Evolutionary conservation across 2,888 invertebrate genomes (phyloP).

Genomic region (Strigamia transsilvanica): DNA sequence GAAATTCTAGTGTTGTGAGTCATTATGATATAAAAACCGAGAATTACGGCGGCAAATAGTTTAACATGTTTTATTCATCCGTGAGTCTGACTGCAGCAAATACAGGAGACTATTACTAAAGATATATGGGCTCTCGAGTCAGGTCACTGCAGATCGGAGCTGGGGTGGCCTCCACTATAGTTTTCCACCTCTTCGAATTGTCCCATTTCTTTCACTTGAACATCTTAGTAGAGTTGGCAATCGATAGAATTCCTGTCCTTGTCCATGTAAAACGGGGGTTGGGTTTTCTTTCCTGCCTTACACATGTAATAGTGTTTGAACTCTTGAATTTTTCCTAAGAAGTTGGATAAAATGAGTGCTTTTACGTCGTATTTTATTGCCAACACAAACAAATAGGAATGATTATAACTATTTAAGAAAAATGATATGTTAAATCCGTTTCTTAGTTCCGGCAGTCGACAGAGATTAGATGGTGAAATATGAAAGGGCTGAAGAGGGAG

Average conservation of each 20-base stretch:
- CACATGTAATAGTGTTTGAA: neutral
- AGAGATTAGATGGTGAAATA: neutral
- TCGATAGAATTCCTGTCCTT: conserved; percentile 25
- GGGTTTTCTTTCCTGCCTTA: neutral
- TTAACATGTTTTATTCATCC: no score
- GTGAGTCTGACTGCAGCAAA: no score
- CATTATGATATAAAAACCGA: no score
- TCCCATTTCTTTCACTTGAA: conserved; percentile 21
- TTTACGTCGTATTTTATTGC: no score
- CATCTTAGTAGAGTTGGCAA: conserved; percentile 20
- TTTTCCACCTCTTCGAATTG: conserved; percentile 25
- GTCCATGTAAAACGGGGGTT: conserved; percentile 12
- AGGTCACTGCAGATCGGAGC: conserved; percentile 21
- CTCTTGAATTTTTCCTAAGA: neutral
- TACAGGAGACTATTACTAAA: no score
- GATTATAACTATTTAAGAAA: no score
- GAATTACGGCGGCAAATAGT: no score
- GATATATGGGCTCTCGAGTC: neutral
- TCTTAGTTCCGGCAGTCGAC: neutral
- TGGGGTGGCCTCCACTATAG: conserved; percentile 9
- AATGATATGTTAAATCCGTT: no score
- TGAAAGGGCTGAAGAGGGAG: neutral
- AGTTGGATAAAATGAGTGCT: no score
- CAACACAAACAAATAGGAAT: no score
- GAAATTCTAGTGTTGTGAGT: no score